phyloP scores from a whole-genome alignment of 2,113 vertebrate species.

The Dasyprocta punctata region DNA sequence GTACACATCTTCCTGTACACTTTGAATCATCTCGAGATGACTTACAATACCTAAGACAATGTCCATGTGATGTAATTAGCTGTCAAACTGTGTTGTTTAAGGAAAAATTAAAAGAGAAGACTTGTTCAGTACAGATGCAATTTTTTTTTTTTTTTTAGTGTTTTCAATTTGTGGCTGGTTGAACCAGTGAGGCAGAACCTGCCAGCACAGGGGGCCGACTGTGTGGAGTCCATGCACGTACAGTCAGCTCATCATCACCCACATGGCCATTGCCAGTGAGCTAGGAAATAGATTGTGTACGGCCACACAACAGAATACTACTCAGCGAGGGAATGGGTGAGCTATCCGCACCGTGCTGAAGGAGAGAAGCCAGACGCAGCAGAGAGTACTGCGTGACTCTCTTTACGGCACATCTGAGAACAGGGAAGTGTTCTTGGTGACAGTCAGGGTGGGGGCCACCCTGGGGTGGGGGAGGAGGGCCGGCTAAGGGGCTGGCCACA shows the following conservation, averaged over 20 bases:
- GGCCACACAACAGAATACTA: fast-evolving
- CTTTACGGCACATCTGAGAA: background rate
- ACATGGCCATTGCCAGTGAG: fast-evolving
- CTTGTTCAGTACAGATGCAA: background rate
- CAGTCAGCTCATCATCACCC: fast-evolving
- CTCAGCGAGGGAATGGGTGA: fast-evolving
- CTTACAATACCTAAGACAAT: background rate
- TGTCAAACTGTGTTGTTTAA: background rate
- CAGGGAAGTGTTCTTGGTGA: background rate
- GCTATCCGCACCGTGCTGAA: fast-evolving
- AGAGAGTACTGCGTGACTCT: background rate
- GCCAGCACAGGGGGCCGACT: background rate
- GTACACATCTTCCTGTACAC: background rate
- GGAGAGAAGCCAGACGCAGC: background rate
- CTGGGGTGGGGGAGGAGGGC: background rate
- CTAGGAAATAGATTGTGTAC: fast-evolving
- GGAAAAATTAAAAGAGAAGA: background rate
- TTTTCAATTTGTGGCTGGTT: background rate
- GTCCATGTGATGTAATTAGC: too few relatives aligned
- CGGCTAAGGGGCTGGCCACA: background rate
- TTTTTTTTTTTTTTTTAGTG: background rate
- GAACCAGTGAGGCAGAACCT: background rate
- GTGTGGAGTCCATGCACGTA: fast-evolving
- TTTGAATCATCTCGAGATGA: background rate
- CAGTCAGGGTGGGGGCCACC: background rate